phyloP scores from a whole-genome alignment of 2,888 invertebrate species.

The Meta bourneti region DNA sequence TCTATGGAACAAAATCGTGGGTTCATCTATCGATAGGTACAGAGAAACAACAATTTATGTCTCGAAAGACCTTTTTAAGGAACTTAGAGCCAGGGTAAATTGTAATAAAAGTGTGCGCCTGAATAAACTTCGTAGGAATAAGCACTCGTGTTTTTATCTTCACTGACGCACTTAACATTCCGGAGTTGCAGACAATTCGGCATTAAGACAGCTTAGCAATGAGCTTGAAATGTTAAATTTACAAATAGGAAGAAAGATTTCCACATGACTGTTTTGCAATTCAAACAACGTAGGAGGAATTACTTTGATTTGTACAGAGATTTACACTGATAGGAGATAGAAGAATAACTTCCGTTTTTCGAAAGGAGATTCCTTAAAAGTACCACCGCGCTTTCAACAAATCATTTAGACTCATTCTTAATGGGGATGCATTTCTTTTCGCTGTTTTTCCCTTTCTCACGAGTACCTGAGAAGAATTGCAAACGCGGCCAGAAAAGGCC shows the following conservation, averaged over 20 bases:
- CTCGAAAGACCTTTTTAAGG: not conserved
- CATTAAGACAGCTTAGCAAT: conserved; percentile 48
- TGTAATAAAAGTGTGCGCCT: not conserved
- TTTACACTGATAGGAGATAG: conserved; percentile 40
- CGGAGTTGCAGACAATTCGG: conserved; percentile 21
- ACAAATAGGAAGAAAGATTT: conserved; percentile 19
- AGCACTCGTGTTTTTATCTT: conserved; percentile 1
- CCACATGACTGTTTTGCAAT: conserved; percentile 51
- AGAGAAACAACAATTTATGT: too few species aligned
- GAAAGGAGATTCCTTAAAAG: not conserved
- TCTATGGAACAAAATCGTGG: too few species aligned
- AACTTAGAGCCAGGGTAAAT: not conserved
- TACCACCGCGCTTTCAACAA: not conserved
- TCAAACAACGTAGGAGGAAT: conserved; percentile 40
- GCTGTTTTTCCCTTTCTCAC: not conserved
- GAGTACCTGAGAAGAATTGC: not conserved
- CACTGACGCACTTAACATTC: conserved; percentile 31
- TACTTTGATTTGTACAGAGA: conserved; percentile 65
- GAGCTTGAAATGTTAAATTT: conserved; percentile 52
- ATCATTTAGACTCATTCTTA: not conserved
- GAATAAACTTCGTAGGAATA: not conserved
- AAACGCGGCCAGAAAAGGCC: not conserved
- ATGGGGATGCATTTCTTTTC: not conserved
- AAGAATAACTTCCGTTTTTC: conserved; percentile 32
- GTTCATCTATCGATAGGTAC: too few species aligned